Evolutionary conservation across 2,113 vertebrate genomes (phyloP).

Genomic region (Gulo gulo): DNA sequence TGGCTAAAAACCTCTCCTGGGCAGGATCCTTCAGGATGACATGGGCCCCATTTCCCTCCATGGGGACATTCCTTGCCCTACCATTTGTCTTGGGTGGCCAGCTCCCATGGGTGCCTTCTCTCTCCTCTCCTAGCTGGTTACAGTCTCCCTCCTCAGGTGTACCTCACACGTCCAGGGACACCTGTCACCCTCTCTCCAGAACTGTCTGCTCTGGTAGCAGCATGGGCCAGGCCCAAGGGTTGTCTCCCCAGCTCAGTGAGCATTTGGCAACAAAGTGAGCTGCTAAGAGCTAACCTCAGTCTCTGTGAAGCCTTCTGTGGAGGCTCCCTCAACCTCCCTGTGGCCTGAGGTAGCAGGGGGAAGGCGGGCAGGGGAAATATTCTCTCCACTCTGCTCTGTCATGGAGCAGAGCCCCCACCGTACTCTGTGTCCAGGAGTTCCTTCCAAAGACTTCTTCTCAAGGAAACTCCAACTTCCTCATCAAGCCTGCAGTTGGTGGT

Average conservation of each 20-base stretch:
- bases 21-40: neutral
- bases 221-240: neutral
- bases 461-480: neutral
- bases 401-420: neutral
- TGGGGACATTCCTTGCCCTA: neutral
- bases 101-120: neutral
- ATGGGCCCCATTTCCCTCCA: neutral
- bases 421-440: neutral
- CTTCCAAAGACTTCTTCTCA: neutral
- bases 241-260: neutral
- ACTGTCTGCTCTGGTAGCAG: neutral
- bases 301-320: neutral
- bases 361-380: rapidly evolving
- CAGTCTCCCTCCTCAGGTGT: neutral
- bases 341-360: neutral
- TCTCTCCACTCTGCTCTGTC: neutral
- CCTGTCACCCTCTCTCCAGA: neutral
- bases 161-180: neutral
- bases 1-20: neutral
- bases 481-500: neutral
- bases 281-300: neutral
- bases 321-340: neutral
- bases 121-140: neutral
- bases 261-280: neutral
- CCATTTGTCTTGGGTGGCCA: neutral